phyloP scores from a whole-genome alignment of 2,888 invertebrate species.

The Schrankia costaestrigalis region DNA sequence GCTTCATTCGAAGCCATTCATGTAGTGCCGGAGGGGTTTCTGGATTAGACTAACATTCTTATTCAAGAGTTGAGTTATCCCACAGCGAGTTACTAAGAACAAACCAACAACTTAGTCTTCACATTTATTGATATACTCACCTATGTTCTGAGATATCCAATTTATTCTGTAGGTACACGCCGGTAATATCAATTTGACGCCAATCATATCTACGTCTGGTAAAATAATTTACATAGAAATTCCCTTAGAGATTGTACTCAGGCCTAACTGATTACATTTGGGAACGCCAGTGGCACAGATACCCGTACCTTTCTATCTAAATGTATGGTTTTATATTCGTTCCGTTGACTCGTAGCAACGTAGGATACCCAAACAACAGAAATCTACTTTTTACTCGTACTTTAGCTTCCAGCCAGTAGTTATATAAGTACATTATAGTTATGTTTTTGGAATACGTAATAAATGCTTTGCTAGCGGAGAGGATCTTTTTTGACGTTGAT shows the following conservation, averaged over 20 bases:
- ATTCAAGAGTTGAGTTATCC: conserved; percentile 17
- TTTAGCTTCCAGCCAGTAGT: no score
- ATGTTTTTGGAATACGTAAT: conserved; percentile 15
- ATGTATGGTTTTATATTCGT: no score
- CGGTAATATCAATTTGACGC: conserved; percentile 24
- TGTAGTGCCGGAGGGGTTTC: conserved; percentile 33
- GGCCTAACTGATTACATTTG: conserved; percentile 44
- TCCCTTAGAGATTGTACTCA: conserved; percentile 30
- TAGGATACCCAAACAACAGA: no score
- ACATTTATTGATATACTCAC: no score
- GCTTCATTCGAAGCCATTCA: conserved; percentile 31
- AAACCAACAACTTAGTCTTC: not conserved
- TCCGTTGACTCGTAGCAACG: no score
- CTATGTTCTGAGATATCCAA: conserved; percentile 4
- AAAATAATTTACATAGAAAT: conserved; percentile 49
- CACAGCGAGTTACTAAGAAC: conserved; percentile 9
- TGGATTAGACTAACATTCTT: conserved; percentile 27
- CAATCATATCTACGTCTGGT: conserved; percentile 37
- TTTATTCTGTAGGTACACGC: conserved; percentile 9
- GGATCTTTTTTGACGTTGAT: conserved; percentile 41
- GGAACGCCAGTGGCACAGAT: conserved; percentile 18
- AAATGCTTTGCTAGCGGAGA: conserved; percentile 13
- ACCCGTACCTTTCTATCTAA: conserved; percentile 3
- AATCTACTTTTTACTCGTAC: no score
- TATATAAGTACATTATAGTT: conserved; percentile 4